A percentile compares a stretch with the other conserved stretches of the same genome.
phyloP scores from a whole-genome alignment of 37 sponge, comb jelly and placozoan genomes.

The Lycopodina hypogea region DNA sequence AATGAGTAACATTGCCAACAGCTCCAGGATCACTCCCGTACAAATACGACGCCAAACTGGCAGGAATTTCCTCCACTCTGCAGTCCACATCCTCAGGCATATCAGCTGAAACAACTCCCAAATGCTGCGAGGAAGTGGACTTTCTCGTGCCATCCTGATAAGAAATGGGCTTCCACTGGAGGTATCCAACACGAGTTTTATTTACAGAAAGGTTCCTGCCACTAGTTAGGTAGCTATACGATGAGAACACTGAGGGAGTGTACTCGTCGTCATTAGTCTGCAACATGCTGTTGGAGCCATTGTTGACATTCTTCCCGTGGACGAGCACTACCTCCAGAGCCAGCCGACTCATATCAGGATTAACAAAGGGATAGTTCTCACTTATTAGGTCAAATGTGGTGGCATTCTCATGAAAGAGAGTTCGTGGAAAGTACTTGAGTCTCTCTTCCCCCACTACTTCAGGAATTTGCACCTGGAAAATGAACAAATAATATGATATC shows the following conservation, averaged over 20 bases:
- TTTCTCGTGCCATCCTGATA: slow-evolving; percentile 37
- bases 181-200: slow-evolving; percentile 9
- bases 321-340: slow-evolving; percentile 59
- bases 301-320: slow-evolving; percentile 31
- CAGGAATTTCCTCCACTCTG: slow-evolving; percentile 13
- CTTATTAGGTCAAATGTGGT: slow-evolving; percentile 44
- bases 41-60: slow-evolving; percentile 47
- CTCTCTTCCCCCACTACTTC: background rate
- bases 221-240: slow-evolving; percentile 33
- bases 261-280: slow-evolving; percentile 67
- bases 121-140: slow-evolving; percentile 61
- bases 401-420: slow-evolving; percentile 39
- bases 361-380: slow-evolving; percentile 10
- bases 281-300: background rate
- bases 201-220: background rate
- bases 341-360: slow-evolving; percentile 8
- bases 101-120: slow-evolving; percentile 1
- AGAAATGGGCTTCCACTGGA: slow-evolving; percentile 78
- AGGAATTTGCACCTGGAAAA: slow-evolving; percentile 8
- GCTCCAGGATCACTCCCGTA: background rate
- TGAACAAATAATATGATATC: background rate
- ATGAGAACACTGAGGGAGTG: slow-evolving; percentile 68
- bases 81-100: background rate
- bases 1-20: slow-evolving; percentile 7
- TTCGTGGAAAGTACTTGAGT: slow-evolving; percentile 31